Evolutionary conservation across 2,113 vertebrate genomes (phyloP).

Genomic region (Anser brachyrhynchus): DNA sequence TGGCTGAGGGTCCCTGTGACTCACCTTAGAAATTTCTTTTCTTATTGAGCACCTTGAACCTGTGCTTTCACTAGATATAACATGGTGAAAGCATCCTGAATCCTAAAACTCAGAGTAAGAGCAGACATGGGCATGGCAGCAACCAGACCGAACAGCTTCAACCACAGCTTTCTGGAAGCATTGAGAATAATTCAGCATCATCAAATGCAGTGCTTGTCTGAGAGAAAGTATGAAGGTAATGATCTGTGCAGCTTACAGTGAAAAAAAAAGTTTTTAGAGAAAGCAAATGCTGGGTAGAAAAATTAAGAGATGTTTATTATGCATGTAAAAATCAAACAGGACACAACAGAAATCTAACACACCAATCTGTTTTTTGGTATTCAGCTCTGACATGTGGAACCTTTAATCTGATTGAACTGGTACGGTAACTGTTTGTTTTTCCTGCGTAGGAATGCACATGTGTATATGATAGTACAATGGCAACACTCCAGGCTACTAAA

Average conservation of each 20-base stretch:
- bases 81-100: background rate
- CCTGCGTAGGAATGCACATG: constrained; percentile 30
- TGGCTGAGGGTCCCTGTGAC: background rate
- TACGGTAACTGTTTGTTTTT: constrained; percentile 58
- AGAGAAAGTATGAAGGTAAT: background rate
- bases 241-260: background rate
- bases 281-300: background rate
- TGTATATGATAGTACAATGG: constrained; percentile 4
- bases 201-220: background rate
- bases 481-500: constrained; percentile 59
- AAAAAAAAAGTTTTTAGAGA: background rate
- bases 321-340: constrained; percentile 20
- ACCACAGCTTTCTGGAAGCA: constrained; percentile 1
- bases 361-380: constrained; percentile 49
- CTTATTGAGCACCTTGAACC: background rate
- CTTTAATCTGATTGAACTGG: constrained; percentile 56
- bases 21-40: background rate
- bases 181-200: background rate
- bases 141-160: background rate
- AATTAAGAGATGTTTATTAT: constrained; percentile 21
- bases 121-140: background rate
- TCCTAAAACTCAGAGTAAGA: background rate
- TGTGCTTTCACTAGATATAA: background rate
- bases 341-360: background rate
- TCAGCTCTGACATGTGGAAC: constrained; percentile 36